phyloP scores from a whole-genome alignment of 2,113 vertebrate species.

The Helogale parvula region DNA sequence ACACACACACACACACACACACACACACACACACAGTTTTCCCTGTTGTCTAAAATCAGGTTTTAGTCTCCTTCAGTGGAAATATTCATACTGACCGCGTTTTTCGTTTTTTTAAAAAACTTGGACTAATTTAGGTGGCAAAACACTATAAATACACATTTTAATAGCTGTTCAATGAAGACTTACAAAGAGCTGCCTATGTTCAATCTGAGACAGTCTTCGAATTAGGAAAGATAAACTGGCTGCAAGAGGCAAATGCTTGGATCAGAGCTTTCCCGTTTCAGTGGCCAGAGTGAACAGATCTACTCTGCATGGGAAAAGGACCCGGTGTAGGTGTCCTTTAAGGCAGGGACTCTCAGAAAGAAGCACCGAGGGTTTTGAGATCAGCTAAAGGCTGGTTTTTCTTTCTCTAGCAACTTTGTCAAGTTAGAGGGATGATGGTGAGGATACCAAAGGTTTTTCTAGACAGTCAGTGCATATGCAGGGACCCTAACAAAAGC shows the following conservation, averaged over 20 bases:
- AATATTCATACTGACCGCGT: not conserved
- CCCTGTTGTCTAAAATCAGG: not conserved
- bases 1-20: not conserved
- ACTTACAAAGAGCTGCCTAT: accelerated
- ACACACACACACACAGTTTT: not conserved
- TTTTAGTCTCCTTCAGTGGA: not conserved
- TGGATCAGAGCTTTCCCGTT: not conserved
- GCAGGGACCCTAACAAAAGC: not conserved
- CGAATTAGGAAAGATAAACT: not conserved
- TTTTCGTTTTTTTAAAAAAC: not conserved
- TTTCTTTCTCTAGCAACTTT: not conserved
- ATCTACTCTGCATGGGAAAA: not conserved
- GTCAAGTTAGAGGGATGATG: not conserved
- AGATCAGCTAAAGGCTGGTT: not conserved
- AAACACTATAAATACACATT: not conserved
- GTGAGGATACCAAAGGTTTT: not conserved
- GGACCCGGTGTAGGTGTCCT: not conserved
- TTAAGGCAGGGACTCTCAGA: not conserved
- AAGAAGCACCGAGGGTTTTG: not conserved
- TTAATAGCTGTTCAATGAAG: not conserved
- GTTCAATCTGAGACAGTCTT: not conserved
- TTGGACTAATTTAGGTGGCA: not conserved
- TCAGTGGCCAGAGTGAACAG: not conserved
- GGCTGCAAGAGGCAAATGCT: not conserved
- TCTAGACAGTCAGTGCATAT: not conserved